phyloP scores from a whole-genome alignment of 1,140 invertebrate species.

The Micrasema longulum region DNA sequence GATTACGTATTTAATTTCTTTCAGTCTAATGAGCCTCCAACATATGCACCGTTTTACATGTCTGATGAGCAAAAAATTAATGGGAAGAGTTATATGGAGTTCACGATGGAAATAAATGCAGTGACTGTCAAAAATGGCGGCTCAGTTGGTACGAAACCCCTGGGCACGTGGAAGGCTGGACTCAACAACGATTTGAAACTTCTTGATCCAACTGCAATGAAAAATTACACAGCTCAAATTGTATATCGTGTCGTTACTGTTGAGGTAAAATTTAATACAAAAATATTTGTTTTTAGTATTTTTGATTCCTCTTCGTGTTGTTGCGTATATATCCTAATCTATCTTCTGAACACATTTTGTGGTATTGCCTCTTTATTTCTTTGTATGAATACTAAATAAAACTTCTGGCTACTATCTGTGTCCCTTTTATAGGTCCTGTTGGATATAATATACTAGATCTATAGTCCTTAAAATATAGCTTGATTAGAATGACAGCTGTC shows the following conservation, averaged over 20 bases:
- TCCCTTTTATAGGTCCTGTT: no score
- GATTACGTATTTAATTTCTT: background rate
- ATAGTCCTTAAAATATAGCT: no score
- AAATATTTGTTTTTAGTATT: no score
- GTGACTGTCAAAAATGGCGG: conserved; percentile 74
- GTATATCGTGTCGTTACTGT: conserved; percentile 86
- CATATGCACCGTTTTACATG: conserved; percentile 73
- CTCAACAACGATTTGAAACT: conserved; percentile 73
- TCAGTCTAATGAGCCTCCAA: conserved; percentile 72
- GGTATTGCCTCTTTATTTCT: no score
- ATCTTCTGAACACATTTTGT: no score
- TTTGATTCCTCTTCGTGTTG: no score
- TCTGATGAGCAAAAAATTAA: conserved; percentile 72
- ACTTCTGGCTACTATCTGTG: no score
- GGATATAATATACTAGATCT: no score
- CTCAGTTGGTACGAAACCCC: conserved; percentile 71
- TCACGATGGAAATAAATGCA: conserved; percentile 76
- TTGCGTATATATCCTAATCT: no score
- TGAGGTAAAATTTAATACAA: conserved; percentile 71
- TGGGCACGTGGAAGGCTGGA: conserved; percentile 79
- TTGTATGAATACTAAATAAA: no score
- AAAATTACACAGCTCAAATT: conserved; percentile 81
- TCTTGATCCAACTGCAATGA: conserved; percentile 74
- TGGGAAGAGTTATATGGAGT: conserved; percentile 79
- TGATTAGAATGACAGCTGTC: no score